A percentile compares a stretch with the other conserved stretches of the same genome.
phyloP scores from a whole-genome alignment of 2,888 invertebrate species.

The Bembecia ichneumoniformis region DNA sequence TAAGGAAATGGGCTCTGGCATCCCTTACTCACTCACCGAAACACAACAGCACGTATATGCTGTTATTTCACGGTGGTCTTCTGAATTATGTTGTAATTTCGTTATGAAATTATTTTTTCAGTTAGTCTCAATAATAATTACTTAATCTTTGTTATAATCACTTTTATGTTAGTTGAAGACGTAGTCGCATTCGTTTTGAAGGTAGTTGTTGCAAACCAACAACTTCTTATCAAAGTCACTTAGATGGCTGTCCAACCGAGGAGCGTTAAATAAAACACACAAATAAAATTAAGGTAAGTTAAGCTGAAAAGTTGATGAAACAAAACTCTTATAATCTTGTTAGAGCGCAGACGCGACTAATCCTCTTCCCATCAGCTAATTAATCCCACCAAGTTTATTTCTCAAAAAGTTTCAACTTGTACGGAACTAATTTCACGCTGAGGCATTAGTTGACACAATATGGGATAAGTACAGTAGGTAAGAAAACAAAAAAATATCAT shows the following conservation, averaged over 20 bases:
- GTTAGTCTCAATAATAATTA: too few species aligned
- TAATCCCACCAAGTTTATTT: constrained; percentile 66
- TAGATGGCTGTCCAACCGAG: neutral
- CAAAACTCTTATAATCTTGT: constrained; percentile 69
- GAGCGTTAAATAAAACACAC: constrained; percentile 26
- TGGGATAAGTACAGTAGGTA: neutral
- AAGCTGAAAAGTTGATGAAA: constrained; percentile 60
- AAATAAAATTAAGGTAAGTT: constrained; percentile 64
- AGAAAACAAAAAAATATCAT: too few species aligned
- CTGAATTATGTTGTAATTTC: too few species aligned
- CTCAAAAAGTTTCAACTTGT: constrained; percentile 65
- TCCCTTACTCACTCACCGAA: too few species aligned
- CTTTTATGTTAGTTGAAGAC: too few species aligned
- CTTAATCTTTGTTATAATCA: too few species aligned
- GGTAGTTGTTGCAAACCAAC: neutral
- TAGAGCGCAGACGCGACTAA: constrained; percentile 63
- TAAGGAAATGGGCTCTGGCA: too few species aligned
- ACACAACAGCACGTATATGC: too few species aligned
- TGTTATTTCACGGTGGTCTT: too few species aligned
- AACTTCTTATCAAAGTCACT: neutral
- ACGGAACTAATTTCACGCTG: constrained; percentile 67
- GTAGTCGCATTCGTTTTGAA: neutral
- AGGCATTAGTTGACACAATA: constrained; percentile 39
- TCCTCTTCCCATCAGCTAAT: constrained; percentile 69
- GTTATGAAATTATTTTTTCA: too few species aligned